A percentile compares a stretch with the other conserved stretches of the same genome.
These are phyloP conservation scores for Phymorhynchus buccinoides DNA, from an alignment of 1,140 invertebrate species.

Conservation along the genomic window DNA sequence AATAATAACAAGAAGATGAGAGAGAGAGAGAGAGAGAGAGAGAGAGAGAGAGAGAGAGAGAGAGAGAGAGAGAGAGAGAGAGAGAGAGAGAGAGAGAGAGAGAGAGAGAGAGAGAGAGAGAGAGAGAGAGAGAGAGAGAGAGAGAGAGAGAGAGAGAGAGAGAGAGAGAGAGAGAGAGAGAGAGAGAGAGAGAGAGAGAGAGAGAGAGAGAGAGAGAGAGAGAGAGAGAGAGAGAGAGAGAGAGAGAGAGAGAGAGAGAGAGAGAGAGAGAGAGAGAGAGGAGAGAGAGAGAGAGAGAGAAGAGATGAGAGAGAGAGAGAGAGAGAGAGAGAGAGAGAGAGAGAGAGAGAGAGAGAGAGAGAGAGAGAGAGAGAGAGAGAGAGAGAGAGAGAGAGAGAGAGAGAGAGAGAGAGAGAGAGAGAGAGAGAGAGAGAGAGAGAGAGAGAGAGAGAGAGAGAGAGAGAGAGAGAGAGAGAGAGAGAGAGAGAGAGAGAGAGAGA, in stretches of 20 bases:
- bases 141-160: too few relatives aligned
- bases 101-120: too few relatives aligned
- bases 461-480: not conserved
- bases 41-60: too few relatives aligned
- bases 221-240: not conserved
- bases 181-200: too few relatives aligned
- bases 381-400: not conserved
- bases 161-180: too few relatives aligned
- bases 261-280: too few relatives aligned
- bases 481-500: not conserved
- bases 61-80: too few relatives aligned
- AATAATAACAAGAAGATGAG: too few relatives aligned
- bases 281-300: not conserved
- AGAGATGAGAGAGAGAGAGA: not conserved
- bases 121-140: too few relatives aligned
- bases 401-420: not conserved
- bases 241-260: not conserved
- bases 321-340: not conserved
- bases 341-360: not conserved
- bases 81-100: too few relatives aligned
- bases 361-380: not conserved
- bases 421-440: not conserved
- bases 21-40: too few relatives aligned
- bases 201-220: too few relatives aligned
- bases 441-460: not conserved